Evolutionary conservation across 2,113 vertebrate genomes (phyloP), one percentile per base, ranked within the genome.

Genomic region (Axis porcinus): DNA sequence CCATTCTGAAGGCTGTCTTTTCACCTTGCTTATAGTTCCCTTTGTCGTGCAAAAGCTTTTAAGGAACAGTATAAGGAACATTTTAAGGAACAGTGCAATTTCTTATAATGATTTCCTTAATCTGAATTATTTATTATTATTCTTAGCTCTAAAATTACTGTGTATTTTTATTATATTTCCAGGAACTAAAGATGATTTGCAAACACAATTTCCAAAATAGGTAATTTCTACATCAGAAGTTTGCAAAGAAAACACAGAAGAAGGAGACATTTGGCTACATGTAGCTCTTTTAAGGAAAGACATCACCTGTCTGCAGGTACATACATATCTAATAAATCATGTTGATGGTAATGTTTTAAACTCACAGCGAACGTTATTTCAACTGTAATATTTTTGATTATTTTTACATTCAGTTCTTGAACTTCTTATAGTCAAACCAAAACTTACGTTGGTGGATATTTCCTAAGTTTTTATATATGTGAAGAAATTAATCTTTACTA

Each of bases 151-250:
- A 82, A 94, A 93, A 94, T 86, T 83, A 47, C 30, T 85, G 19
- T 74, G 23, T 94, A 60, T 93, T 91, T 97, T 86, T 92, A 96
- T 95, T 97, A 76, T 13, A 67, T 67, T 85, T 88, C 28, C 70
- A 14, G 33, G 11, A 91, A 95, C 19, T 60, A 60, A 86, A 89
- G 25, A 54, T 58, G 17, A 70, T 78, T 89, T 96, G 10, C 33
- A 92, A 83, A 79, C 6, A 88, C 6, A 70, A 17, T 86, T 93
- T 93, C 54, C 74, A 88, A 81, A 95, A 55, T 12, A 81, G 36
- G 14, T 76, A 40, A 81, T 88, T 87, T 92, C 36, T 78, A 64
- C 52, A 55, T 28, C 7, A 93, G 30, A 70, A 92, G 4, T 0
- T 79, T 93, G 79, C 19, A 91, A 82, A 79, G 50, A 64, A 79